Evolutionary conservation across 2,797 vertebrate genomes (phyloP).

Genomic region (Myoxocephalus aenaeus): DNA sequence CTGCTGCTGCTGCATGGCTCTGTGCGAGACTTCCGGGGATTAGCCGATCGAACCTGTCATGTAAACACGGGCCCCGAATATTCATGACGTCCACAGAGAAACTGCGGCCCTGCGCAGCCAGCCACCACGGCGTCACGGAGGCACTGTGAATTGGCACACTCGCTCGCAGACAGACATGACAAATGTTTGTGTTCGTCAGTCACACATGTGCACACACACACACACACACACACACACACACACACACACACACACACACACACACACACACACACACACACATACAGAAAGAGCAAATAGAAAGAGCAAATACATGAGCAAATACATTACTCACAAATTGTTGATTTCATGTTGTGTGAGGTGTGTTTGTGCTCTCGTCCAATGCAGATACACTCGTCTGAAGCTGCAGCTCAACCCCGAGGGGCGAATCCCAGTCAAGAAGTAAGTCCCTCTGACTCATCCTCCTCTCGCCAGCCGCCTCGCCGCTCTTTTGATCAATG

Average conservation of each 20-base stretch:
- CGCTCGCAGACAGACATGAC: background rate
- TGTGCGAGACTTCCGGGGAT: slow-evolving; percentile 64
- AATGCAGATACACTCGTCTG: slow-evolving; percentile 88
- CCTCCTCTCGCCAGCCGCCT: slow-evolving; percentile 35
- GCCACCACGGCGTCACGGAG: background rate
- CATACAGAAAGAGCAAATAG: no score
- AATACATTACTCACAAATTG: slow-evolving; percentile 18
- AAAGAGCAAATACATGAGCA: background rate
- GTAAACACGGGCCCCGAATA: slow-evolving; percentile 44
- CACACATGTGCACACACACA: background rate
- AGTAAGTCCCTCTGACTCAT: slow-evolving; percentile 87
- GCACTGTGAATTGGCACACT: background rate
- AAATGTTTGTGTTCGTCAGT: slow-evolving; percentile 1
- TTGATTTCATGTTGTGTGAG: slow-evolving; percentile 46
- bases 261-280: no score
- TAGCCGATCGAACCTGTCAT: slow-evolving; percentile 44
- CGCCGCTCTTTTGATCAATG: slow-evolving; percentile 50
- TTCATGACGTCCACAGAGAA: slow-evolving; percentile 15
- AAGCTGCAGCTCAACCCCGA: slow-evolving; percentile 95
- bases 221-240: background rate
- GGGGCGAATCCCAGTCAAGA: slow-evolving; percentile 96
- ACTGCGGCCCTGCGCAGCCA: background rate
- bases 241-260: background rate
- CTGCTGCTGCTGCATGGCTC: slow-evolving; percentile 42
- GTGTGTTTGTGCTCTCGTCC: slow-evolving; percentile 56